Conservation (phyloP, 2,797 vertebrate genomes). For the Typhlichthys subterraneus region DNA sequence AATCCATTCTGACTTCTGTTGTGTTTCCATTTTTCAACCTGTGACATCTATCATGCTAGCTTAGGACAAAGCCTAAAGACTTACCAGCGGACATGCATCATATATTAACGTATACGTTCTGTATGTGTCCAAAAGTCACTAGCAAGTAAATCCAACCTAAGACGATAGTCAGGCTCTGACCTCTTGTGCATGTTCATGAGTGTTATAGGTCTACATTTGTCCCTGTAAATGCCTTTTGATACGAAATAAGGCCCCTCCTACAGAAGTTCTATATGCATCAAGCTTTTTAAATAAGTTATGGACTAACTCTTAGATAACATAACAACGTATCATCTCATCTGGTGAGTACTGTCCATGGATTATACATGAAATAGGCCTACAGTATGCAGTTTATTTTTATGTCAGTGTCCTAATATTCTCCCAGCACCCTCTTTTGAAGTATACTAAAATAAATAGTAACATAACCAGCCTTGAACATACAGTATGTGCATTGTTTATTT, state of each 20-base stretch:
- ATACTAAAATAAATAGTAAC: too few species aligned
- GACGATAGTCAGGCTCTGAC: slow-evolving; percentile 64
- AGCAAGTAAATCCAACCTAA: slow-evolving; percentile 68
- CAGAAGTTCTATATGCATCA: slow-evolving; percentile 2
- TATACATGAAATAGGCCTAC: too few species aligned
- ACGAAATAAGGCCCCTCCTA: slow-evolving; percentile 24
- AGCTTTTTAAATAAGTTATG: slow-evolving; percentile 15
- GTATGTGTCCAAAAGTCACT: slow-evolving; percentile 52
- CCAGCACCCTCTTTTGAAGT: too few species aligned
- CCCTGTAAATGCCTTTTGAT: slow-evolving; percentile 11
- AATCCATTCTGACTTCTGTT: slow-evolving; percentile 46
- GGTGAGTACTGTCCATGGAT: slow-evolving; percentile 5
- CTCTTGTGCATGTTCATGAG: slow-evolving; percentile 20
- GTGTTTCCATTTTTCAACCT: slow-evolving; percentile 45
- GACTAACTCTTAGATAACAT: slow-evolving; percentile 3
- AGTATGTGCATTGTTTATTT: too few species aligned
- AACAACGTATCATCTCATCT: slow-evolving; percentile 14
- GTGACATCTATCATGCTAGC: slow-evolving; percentile 33
- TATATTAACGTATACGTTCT: slow-evolving; percentile 39
- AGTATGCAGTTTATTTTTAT: too few species aligned
- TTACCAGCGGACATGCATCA: slow-evolving; percentile 21
- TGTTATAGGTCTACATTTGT: slow-evolving; percentile 37
- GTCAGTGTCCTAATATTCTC: too few species aligned
- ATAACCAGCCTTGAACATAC: too few species aligned
- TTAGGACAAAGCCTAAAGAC: slow-evolving; percentile 44